phyloP scores from a whole-genome alignment of 2,797 vertebrate genomes.

The Eleutherodactylus coqui region DNA sequence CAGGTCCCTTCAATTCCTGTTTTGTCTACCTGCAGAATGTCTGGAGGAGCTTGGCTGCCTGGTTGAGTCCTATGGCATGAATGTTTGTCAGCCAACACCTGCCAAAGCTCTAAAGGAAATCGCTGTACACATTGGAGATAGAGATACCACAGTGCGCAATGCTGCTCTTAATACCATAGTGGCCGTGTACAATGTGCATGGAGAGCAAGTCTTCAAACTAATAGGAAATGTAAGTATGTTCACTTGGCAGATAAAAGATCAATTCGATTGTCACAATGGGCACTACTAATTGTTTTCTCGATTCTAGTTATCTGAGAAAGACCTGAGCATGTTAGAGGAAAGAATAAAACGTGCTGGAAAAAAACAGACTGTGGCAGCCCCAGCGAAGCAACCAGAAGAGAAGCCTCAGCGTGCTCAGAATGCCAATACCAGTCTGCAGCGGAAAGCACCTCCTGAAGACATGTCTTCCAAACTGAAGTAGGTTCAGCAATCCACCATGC shows the following conservation, averaged over 20 bases:
- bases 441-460: constrained; percentile 88
- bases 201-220: constrained; percentile 97
- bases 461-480: constrained; percentile 97
- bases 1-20: background rate
- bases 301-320: constrained; percentile 92
- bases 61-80: constrained; percentile 85
- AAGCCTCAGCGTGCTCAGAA: constrained; percentile 81
- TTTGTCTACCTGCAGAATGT: constrained; percentile 73
- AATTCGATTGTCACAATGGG: background rate
- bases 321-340: constrained; percentile 99
- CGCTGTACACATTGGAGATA: constrained; percentile 91
- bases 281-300: background rate
- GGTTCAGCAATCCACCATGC: constrained; percentile 64
- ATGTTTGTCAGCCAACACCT: constrained; percentile 94
- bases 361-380: constrained; percentile 78
- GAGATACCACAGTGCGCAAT: constrained; percentile 95
- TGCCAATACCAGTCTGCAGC: constrained; percentile 80
- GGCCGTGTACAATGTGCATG: constrained; percentile 92
- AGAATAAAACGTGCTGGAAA: constrained; percentile 97
- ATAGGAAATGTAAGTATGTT: constrained; percentile 90
- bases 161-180: constrained; percentile 96
- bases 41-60: constrained; percentile 82
- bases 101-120: constrained; percentile 97
- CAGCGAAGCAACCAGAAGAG: constrained; percentile 85
- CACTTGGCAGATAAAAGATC: background rate